Base-by-base conservation (phyloP, 1,140 invertebrate species). In the Meloidogyne floridensis region DNA sequence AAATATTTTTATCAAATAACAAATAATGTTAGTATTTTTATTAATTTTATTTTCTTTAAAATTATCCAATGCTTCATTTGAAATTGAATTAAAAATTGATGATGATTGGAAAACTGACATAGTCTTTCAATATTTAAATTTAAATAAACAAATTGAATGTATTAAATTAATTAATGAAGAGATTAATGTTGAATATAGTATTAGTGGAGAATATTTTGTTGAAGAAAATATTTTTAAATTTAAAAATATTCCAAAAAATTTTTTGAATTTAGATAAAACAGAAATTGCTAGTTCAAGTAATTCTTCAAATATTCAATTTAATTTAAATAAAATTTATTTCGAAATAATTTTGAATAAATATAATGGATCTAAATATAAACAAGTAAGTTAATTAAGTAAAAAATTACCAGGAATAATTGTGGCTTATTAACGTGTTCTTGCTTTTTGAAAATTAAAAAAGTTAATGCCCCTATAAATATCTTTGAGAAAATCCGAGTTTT, bases 21-120 rank as follows among this genome's bases (percentile, higher is more conserved):
- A 65, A 65, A 65, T 65, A 15, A n/a, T 65, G n/a, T 65, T 65
- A n/a, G n/a, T 65, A n/a, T n/a, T 65, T n/a, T 65, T 65, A 65
- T 65, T 65, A n/a, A n/a, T 65, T 65, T 65, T 65, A 65, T 65
- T 65, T n/a, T n/a, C 15, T 65, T 65, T 65, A 6, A 65, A 65
- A 6, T 54, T 54, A 11, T n/a, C n/a, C 7, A 65, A 65, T 65
- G 59, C 59, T 8, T 65, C 59, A 65, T 65, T 65, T 65, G 59
- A 65, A n/a, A 65, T 65, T n/a, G n/a, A 65, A n/a, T 15, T 65
- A 4, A 4, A 65, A n/a, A 65, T 65, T 65, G 59, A n/a, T 6
- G 7, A 47, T n/a, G 59, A 65, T 65, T 65, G 59, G 59, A 65
- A 8, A n/a, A 65, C n/a, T 65, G 59, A 65, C 7, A n/a, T 4